Evolutionary conservation across 2,113 vertebrate genomes (phyloP), one percentile per base, ranked within the genome.

Genomic region (Lophura nycthemera): DNA sequence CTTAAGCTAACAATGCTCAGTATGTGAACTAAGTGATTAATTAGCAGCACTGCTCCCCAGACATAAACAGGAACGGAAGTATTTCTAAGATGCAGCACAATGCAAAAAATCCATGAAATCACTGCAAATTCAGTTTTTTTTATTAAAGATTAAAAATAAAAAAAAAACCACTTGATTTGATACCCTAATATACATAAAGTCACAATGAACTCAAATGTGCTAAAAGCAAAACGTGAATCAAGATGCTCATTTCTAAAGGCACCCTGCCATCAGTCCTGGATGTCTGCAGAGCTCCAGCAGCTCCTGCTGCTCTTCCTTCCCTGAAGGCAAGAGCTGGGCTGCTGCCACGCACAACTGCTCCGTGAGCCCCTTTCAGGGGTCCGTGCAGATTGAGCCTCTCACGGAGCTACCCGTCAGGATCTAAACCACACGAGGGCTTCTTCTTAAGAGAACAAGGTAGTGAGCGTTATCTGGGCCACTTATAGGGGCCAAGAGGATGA

Each of bases 261-360:
- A 93, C 82, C 93, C 95, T 96, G 86, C 96, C 97, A 94, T 95
- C 90, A 95, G 20, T 87, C 88, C 90, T 92, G 94, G 42, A 43
- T 86, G 96, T 95, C 97, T 86, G 75, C 29, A 87, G 96, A 89
- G 47, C 63, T 86, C 79, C 74, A 83, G 29, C 76, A 66, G n/a
- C 42, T 88, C 95, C 94, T 96, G 95, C 91, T 95, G 92, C 86
- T 88, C 83, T 85, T 82, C 96, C 86, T 98, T 98, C 92, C 96
- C 86, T 96, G 95, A 97, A 98, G 97, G 96, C 1, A 65, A 95
- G 85, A 76, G 47, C 80, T 32, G 83, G 86, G 34, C 48, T 36
- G 77, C 95, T 97, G 96, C 60, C 6, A 14, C 1, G 69, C 57
- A 90, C 40, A 73, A 83, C 69, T 45, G 50, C 90, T 74, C 52